Conservation (phyloP, 64 coral and sea anemone genomes). For the Porites australiensis region DNA sequence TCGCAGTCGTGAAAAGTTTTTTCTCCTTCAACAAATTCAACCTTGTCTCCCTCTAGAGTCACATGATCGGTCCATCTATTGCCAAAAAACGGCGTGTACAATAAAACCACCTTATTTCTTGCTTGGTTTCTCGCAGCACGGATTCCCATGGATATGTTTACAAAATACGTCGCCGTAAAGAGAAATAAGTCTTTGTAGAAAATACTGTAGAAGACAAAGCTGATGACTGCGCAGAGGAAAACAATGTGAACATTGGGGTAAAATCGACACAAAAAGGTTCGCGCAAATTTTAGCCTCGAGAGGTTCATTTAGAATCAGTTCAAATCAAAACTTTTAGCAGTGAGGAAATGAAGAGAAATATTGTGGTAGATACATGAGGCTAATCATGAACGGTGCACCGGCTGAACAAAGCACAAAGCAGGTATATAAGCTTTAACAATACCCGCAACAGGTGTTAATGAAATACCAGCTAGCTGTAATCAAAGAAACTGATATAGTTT, state of each 20-base stretch:
- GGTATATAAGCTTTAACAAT: not conserved
- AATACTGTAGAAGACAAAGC: conserved; percentile 15
- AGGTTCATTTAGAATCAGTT: not conserved
- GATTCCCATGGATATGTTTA: not conserved
- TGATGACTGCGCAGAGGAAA: not conserved
- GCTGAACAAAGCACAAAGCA: not conserved
- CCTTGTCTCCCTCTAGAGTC: not conserved
- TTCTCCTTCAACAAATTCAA: not conserved
- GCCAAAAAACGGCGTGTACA: conserved; percentile 74
- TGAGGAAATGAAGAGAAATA: not conserved
- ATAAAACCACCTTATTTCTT: conserved; percentile 54
- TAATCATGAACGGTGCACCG: not conserved
- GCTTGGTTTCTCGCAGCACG: conserved; percentile 2
- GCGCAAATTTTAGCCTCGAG: not conserved
- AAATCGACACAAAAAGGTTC: not conserved
- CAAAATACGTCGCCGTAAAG: conserved; percentile 13
- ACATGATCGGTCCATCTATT: conserved; percentile 24
- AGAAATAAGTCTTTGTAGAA: conserved; percentile 13
- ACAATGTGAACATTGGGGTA: not conserved
- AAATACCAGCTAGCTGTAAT: not conserved
- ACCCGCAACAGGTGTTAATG: conserved; percentile 7
- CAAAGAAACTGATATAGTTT: not conserved
- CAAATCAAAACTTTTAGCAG: not conserved
- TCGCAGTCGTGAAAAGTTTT: conserved; percentile 36
- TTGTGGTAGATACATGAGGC: not conserved